Conservation (phyloP, 2,797 vertebrate genomes). For the Allobates femoralis region DNA sequence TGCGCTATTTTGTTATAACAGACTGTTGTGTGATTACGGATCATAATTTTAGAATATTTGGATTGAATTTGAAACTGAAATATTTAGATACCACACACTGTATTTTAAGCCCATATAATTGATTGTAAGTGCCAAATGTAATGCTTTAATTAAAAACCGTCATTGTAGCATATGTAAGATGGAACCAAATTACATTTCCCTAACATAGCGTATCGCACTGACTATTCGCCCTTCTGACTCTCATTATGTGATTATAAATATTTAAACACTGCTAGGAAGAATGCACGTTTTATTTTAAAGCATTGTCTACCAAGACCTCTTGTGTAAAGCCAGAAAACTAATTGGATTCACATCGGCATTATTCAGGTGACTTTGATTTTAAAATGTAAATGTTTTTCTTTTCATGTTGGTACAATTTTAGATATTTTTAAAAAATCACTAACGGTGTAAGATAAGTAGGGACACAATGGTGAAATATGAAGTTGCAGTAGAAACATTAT, state of each 20-base stretch:
- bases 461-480: neutral
- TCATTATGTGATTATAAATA: conserved; percentile 59
- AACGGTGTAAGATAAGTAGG: neutral
- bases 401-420: conserved; percentile 35
- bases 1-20: too few relatives aligned
- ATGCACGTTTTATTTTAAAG: conserved; percentile 42
- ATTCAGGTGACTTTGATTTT: conserved; percentile 30
- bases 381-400: conserved; percentile 5
- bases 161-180: conserved; percentile 55
- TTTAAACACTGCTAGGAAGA: conserved; percentile 43
- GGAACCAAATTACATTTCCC: conserved; percentile 51
- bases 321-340: conserved; percentile 36
- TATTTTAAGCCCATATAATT: conserved; percentile 37
- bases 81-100: conserved; percentile 26
- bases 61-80: neutral
- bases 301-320: conserved; percentile 32
- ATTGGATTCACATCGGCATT: conserved; percentile 41
- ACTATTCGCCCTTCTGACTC: conserved; percentile 48
- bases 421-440: neutral
- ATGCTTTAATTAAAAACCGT: conserved; percentile 57
- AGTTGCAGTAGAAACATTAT: neutral
- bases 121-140: conserved; percentile 46
- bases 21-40: neutral
- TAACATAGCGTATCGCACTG: conserved; percentile 45
- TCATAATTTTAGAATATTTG: conserved; percentile 9